phyloP scores from a whole-genome alignment of 2,888 invertebrate genomes.

The Nezara viridula region DNA sequence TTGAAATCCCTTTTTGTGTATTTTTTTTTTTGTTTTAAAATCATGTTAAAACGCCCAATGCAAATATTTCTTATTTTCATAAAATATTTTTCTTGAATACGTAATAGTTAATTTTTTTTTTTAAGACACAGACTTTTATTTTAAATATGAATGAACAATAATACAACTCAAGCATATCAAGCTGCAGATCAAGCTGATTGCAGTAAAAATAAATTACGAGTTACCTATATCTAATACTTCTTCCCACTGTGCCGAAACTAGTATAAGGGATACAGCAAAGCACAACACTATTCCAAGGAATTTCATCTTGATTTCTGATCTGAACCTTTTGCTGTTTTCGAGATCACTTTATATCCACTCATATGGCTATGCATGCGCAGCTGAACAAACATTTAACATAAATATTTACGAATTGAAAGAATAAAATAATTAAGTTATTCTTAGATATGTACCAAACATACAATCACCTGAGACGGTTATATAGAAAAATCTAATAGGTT shows the following conservation, averaged over 20 bases:
- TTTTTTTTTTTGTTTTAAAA: too few relatives aligned
- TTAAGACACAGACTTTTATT: too few relatives aligned
- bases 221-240: neutral
- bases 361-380: neutral
- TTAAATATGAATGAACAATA: too few relatives aligned
- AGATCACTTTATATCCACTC: neutral
- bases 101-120: too few relatives aligned
- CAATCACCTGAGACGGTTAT: too few relatives aligned
- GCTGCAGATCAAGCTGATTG: too few relatives aligned
- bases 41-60: too few relatives aligned
- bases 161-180: too few relatives aligned
- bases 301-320: neutral
- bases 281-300: neutral
- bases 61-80: too few relatives aligned
- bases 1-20: too few relatives aligned
- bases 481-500: too few relatives aligned
- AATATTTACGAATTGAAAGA: neutral
- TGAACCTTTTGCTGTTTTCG: neutral
- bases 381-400: neutral
- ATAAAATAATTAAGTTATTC: neutral
- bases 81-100: too few relatives aligned
- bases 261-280: neutral
- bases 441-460: neutral
- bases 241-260: neutral
- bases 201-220: neutral